Percentiles rank a stretch among this genome's conserved stretches.
Conservation (phyloP, 2,113 vertebrate species). For the Tupaia tana region DNA sequence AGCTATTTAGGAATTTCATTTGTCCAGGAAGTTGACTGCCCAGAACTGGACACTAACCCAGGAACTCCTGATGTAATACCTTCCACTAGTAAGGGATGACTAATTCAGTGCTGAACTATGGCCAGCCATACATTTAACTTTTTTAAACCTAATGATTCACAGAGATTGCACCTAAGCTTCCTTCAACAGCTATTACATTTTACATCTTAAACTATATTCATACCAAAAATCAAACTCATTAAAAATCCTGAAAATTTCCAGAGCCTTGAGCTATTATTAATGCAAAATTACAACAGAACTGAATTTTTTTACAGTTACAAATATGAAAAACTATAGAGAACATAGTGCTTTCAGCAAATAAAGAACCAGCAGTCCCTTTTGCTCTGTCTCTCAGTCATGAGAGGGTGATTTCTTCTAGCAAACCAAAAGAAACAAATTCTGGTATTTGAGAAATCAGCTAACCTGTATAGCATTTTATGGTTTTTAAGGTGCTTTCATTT, state of each 20-base stretch:
- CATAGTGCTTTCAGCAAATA: slow-evolving; percentile 28
- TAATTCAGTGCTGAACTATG: slow-evolving; percentile 87
- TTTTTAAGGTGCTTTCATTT: slow-evolving; percentile 55
- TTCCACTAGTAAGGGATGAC: slow-evolving; percentile 87
- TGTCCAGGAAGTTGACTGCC: slow-evolving; percentile 82
- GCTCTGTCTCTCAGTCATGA: neutral
- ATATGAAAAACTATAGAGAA: slow-evolving; percentile 40
- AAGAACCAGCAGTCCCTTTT: neutral
- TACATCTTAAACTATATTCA: slow-evolving; percentile 65
- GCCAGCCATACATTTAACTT: slow-evolving; percentile 87
- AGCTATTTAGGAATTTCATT: slow-evolving; percentile 82
- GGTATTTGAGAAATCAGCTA: slow-evolving; percentile 42
- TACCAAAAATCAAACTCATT: slow-evolving; percentile 52
- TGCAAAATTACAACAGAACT: slow-evolving; percentile 23
- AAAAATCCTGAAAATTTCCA: slow-evolving; percentile 56
- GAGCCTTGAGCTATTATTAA: slow-evolving; percentile 44
- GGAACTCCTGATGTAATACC: slow-evolving; percentile 88
- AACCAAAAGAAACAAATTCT: slow-evolving; percentile 61
- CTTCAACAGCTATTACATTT: slow-evolving; percentile 80
- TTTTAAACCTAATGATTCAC: slow-evolving; percentile 84
- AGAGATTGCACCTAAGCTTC: slow-evolving; percentile 77
- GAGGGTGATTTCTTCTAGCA: slow-evolving; percentile 29
- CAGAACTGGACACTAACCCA: slow-evolving; percentile 83
- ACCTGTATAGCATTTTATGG: slow-evolving; percentile 37
- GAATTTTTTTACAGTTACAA: slow-evolving; percentile 38